Evolutionary conservation across 2,888 invertebrate species (phyloP), one percentile per base, ranked within the genome.

Genomic region (Vanessa cardui): DNA sequence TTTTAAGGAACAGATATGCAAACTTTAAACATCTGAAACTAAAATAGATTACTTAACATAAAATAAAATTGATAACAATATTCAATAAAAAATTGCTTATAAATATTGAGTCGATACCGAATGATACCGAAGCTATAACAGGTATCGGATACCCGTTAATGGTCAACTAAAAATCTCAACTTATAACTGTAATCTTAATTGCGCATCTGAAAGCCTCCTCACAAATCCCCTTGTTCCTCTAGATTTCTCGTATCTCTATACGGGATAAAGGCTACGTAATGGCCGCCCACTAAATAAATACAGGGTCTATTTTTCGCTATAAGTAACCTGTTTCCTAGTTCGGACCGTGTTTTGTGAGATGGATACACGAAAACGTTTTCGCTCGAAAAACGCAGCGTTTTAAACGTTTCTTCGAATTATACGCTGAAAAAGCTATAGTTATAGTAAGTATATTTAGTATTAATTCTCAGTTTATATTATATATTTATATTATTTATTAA

Each of bases 271-370:
- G 68, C 59, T 50, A 66, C 50, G 60, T 65, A 71, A 68, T 62
- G 62, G 58, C 68, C 70, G 68, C 65, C 65, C 65, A 68, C 70
- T 68, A 62, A 68, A 71, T 65, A 68, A 65, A 61, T 62, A 65
- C 64, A 67, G 62, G 52, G 63, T 58, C 61, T 70, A 68, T 71
- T 68, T 71, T 71, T 71, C 68, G 68, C 62, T 67, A 50, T 49
- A 65, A 58, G 58, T 45, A 66, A 72, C 68, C 65, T 49, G 68
- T 63, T 71, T 66, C 56, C 65, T 65, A 45, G 68, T 64, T 67
- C 59, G 47, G 50, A 16, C 44, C 52, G 63, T 59, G 63, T 62
- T 72, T 72, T 68, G 64, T 62, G 54, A 21, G 18, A 44, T 52
- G 39, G 15, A 65, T 47, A 61, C 63, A 64, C 64, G 54, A 45